phyloP scores from a whole-genome alignment of 2,797 vertebrate species.

The Lacerta viridis region DNA sequence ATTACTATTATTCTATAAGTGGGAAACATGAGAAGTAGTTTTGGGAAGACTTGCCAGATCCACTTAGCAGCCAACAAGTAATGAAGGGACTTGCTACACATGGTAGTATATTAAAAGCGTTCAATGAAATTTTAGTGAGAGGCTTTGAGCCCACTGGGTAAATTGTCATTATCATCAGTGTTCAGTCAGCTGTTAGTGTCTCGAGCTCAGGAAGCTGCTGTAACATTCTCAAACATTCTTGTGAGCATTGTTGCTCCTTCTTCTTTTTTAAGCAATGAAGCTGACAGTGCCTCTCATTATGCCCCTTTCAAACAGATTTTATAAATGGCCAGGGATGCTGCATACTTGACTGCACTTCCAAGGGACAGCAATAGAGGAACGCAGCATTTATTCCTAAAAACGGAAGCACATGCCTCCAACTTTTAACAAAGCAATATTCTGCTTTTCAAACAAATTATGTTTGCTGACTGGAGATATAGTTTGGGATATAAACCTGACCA shows the following conservation, averaged over 20 bases:
- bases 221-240: slow-evolving; percentile 64
- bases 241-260: slow-evolving; percentile 35
- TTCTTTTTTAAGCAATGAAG: slow-evolving; percentile 27
- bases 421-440: background rate
- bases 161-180: slow-evolving; percentile 14
- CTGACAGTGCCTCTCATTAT: background rate
- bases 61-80: slow-evolving; percentile 57
- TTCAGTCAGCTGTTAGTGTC: slow-evolving; percentile 51
- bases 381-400: background rate
- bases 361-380: slow-evolving; percentile 25
- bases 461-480: background rate
- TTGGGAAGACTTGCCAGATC: slow-evolving; percentile 59
- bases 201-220: slow-evolving; percentile 56
- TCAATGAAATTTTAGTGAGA: slow-evolving; percentile 43
- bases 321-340: slow-evolving; percentile 51
- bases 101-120: slow-evolving; percentile 59
- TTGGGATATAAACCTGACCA: too few species aligned
- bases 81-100: slow-evolving; percentile 52
- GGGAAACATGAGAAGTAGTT: slow-evolving; percentile 58
- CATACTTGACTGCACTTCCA: background rate
- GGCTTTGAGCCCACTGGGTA: slow-evolving; percentile 42
- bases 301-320: slow-evolving; percentile 48
- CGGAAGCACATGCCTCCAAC: background rate
- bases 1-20: slow-evolving; percentile 51
- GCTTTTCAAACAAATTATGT: background rate